Percentiles rank a stretch among this genome's conserved stretches.
phyloP scores from a whole-genome alignment of 2,888 invertebrate genomes.

The Neuroscelio doddi region DNA sequence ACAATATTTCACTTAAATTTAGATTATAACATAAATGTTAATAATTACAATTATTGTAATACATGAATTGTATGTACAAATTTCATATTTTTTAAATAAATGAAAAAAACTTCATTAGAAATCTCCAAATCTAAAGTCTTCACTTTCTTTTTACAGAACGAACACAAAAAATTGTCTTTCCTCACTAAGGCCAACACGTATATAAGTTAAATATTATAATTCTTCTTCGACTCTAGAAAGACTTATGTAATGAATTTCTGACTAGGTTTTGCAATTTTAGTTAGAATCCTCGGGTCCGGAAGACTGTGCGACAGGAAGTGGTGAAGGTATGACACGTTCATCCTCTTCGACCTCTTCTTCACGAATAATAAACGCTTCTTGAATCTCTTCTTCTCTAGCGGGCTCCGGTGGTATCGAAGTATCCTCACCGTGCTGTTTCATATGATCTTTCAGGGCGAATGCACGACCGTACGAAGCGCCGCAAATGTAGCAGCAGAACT shows the following conservation, averaged over 20 bases:
- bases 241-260: conserved; percentile 35
- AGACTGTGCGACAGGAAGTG: conserved; percentile 52
- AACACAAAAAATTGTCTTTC: too few species aligned
- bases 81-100: too few species aligned
- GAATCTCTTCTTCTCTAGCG: conserved; percentile 64
- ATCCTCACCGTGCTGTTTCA: conserved; percentile 77
- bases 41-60: too few species aligned
- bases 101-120: too few species aligned
- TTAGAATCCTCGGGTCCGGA: conserved; percentile 58
- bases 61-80: too few species aligned
- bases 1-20: too few species aligned
- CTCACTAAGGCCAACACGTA: too few species aligned
- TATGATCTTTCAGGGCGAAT: conserved; percentile 83
- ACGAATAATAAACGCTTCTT: conserved; percentile 59
- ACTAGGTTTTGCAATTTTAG: conserved; percentile 50
- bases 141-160: too few species aligned
- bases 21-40: too few species aligned
- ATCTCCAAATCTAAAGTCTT: too few species aligned
- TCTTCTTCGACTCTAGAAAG: too few species aligned
- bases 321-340: conserved; percentile 55
- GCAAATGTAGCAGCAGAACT: conserved; percentile 80
- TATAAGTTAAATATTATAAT: too few species aligned
- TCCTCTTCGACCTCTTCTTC: conserved; percentile 59
- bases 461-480: conserved; percentile 85
- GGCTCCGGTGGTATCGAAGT: conserved; percentile 63